Evolutionary conservation across 2,113 vertebrate genomes (phyloP), one percentile per base, ranked within the genome.

Genomic region (Alligator sinensis): DNA sequence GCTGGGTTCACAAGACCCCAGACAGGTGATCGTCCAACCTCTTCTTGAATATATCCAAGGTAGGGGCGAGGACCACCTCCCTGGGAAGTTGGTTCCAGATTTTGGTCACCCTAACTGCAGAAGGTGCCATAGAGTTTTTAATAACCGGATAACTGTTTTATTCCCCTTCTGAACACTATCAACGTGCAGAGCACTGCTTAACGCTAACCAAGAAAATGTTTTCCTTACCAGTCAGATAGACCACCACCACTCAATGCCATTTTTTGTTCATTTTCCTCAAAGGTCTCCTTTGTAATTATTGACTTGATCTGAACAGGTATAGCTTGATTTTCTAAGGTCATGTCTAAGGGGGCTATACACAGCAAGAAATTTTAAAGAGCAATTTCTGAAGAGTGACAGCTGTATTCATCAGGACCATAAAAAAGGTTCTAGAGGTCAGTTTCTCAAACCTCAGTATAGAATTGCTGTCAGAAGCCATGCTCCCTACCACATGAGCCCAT

Each of bases 121-220:
- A 88, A 81, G 22, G 64, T 79, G 25, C 27, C 27, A 6, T 0
- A 17, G 7, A 47, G 9, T 68, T 9, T 84, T 77, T 13, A 79
- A 58, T 3, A 90, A 22, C 4, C 5, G 83, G 25, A 28, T 58
- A 19, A 74, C 55, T 4, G 25, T 34, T 94, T 19, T n/a, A 55
- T 22, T 70, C 30, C 4, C 22, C 13, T 68, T 55, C 38, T 28
- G 70, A 79, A 57, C 1, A 5, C 21, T 27, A 4, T 11, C 60
- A n/a, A 78, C 17, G 47, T 81, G 21, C 5, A 5, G 12, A 76
- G 68, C 34, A 21, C 0, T 0, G 19, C 47, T 19, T 0, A 17
- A 25, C 7, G 16, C 9, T 3, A 38, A 38, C 58, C 12, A 76
- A 3, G 0, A 15, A 6, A 28, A 25, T 1, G 3, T 13, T 1